Conservation (phyloP, 2,113 vertebrate species). For the Pimephales promelas region DNA sequence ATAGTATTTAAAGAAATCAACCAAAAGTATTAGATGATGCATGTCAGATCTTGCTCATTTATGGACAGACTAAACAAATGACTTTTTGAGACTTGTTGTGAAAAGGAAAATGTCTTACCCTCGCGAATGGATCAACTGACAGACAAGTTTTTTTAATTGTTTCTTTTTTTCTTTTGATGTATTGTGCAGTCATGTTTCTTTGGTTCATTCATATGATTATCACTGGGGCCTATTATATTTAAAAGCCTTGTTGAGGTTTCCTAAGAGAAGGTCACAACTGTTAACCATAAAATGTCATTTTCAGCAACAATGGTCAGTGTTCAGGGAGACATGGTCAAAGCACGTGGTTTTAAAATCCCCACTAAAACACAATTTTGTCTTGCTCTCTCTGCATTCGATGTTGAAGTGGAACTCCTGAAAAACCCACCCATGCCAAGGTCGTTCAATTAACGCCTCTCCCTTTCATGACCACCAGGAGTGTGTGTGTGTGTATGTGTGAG, state of each 20-base stretch:
- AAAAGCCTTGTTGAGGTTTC: conserved; percentile 49
- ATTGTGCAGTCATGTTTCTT: conserved; percentile 3
- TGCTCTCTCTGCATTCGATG: conserved; percentile 57
- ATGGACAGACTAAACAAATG: not conserved
- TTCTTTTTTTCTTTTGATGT: not conserved
- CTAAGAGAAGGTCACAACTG: conserved; percentile 53
- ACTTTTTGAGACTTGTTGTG: not conserved
- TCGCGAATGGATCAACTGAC: not conserved
- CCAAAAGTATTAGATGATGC: not conserved
- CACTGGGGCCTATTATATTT: conserved; percentile 50
- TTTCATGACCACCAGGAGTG: conserved; percentile 66
- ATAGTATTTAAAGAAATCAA: not conserved
- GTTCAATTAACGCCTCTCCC: conserved; percentile 69
- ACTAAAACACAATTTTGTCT: conserved; percentile 63
- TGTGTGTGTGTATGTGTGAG: conserved; percentile 32
- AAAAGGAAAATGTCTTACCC: not conserved
- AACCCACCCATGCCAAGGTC: conserved; percentile 66
- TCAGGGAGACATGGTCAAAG: conserved; percentile 58
- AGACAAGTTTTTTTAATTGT: not conserved
- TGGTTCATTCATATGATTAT: conserved; percentile 32
- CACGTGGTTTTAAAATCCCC: conserved; percentile 57
- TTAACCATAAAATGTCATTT: conserved; percentile 61
- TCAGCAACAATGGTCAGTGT: conserved; percentile 56
- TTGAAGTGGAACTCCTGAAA: conserved; percentile 62
- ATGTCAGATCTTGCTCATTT: not conserved